Percentiles rank a stretch among this genome's conserved stretches.
Evolutionary conservation across 2,113 vertebrate species (phyloP).

Genomic region (Puffinus mauretanicus): DNA sequence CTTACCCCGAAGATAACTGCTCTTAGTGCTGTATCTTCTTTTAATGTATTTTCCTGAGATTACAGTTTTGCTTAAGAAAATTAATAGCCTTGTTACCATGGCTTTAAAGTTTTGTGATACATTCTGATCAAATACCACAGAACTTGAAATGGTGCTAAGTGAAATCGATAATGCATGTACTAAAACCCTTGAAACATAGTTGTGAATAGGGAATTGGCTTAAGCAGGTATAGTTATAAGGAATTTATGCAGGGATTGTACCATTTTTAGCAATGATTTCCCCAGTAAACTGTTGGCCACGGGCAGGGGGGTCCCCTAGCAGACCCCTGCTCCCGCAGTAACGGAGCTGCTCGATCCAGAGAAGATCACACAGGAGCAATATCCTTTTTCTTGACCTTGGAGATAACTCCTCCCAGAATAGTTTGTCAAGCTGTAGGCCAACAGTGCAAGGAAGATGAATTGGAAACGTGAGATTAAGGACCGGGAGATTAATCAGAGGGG

Average conservation of each 20-base stretch:
- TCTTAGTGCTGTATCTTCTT: background rate
- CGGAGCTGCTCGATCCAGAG: fast-evolving
- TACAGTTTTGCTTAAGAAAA: background rate
- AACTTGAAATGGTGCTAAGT: background rate
- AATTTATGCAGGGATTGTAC: background rate
- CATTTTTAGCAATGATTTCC: background rate
- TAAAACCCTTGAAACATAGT: fast-evolving
- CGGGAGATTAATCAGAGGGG: fast-evolving
- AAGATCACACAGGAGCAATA: background rate
- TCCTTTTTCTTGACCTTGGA: background rate
- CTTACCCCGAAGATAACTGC: background rate
- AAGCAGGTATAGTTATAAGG: background rate
- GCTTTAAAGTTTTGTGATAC: background rate
- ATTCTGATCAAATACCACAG: background rate
- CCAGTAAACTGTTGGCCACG: fast-evolving
- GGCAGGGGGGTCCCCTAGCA: background rate
- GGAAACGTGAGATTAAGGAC: background rate
- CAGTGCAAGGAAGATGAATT: background rate
- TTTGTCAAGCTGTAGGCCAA: background rate
- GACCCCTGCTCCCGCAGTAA: background rate
- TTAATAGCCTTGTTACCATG: background rate
- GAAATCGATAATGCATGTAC: fast-evolving
- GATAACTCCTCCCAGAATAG: background rate
- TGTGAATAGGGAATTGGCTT: background rate
- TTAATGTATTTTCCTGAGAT: background rate